phyloP scores from a whole-genome alignment of 2,888 invertebrate genomes.

The Lissocephala sabroskyi region DNA sequence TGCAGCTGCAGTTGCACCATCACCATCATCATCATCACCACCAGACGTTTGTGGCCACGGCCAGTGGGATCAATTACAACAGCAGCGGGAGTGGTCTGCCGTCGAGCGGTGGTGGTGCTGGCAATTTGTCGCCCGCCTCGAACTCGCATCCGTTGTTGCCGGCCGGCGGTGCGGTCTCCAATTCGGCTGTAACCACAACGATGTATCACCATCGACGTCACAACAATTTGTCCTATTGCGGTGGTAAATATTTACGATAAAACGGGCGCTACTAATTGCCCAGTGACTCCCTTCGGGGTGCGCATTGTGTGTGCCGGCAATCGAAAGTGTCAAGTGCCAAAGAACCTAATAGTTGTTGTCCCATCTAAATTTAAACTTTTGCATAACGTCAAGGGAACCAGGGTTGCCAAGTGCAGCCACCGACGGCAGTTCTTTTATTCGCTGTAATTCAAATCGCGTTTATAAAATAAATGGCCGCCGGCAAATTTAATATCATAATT shows the following conservation, averaged over 20 bases:
- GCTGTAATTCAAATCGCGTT: too few relatives aligned
- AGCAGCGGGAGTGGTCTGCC: too few relatives aligned
- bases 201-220: conserved; percentile 72
- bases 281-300: neutral
- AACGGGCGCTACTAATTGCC: neutral
- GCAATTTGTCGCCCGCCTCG: too few relatives aligned
- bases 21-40: conserved; percentile 59
- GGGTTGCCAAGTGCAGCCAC: neutral
- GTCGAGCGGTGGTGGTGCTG: too few relatives aligned
- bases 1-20: conserved; percentile 62
- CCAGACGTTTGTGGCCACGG: conserved; percentile 58
- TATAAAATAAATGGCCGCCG: too few relatives aligned
- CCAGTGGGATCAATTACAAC: conserved; percentile 50
- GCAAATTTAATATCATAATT: too few relatives aligned
- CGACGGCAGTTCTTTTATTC: too few relatives aligned
- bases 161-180: conserved; percentile 3
- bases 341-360: too few relatives aligned
- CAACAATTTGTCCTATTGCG: conserved; percentile 72
- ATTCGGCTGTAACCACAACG: conserved; percentile 35
- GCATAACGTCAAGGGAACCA: neutral
- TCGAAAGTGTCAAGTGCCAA: conserved; percentile 38
- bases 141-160: neutral
- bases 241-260: conserved; percentile 66
- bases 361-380: conserved; percentile 19
- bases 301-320: conserved; percentile 4